Evolutionary conservation across 53 echinoderm and acorn worm genomes (phyloP).

Genomic region (Echinarachnius parma): DNA sequence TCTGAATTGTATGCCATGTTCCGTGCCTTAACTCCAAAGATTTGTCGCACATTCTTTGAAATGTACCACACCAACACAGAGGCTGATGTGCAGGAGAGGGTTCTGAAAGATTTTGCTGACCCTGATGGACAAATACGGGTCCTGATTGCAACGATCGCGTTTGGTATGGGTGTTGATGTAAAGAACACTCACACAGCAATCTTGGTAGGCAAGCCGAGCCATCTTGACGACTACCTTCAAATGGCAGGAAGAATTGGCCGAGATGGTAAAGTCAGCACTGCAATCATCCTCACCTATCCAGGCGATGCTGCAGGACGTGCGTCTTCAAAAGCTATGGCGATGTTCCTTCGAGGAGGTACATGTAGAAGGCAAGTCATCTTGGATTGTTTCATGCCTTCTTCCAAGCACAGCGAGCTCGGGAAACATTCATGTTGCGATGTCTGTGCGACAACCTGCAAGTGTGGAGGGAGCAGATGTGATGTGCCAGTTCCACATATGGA

Average conservation of each 20-base stretch:
- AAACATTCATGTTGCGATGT: slow-evolving; percentile 24
- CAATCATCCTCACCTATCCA: slow-evolving; percentile 28
- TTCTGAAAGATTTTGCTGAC: slow-evolving; percentile 13
- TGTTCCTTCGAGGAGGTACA: slow-evolving; percentile 21
- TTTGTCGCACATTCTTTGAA: slow-evolving; percentile 2
- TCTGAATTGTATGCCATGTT: slow-evolving; percentile 12
- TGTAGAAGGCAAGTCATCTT: slow-evolving; percentile 18
- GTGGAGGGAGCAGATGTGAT: slow-evolving; percentile 4
- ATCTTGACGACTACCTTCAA: slow-evolving; percentile 54
- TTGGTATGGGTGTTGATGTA: slow-evolving; percentile 53
- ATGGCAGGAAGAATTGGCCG: slow-evolving; percentile 52
- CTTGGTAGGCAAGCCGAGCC: slow-evolving; percentile 27
- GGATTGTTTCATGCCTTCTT: slow-evolving; percentile 1
- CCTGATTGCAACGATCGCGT: slow-evolving; percentile 39
- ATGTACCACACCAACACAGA: slow-evolving; percentile 63
- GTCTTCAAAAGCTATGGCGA: slow-evolving; percentile 4
- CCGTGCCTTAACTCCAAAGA: not conserved
- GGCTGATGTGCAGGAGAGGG: slow-evolving; percentile 30
- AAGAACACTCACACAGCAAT: slow-evolving; percentile 19
- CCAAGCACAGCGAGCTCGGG: not conserved
- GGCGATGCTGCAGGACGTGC: slow-evolving; percentile 17
- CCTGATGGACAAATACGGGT: slow-evolving; percentile 29
- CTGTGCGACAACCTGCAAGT: slow-evolving; percentile 26
- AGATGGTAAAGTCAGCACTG: slow-evolving; percentile 43
- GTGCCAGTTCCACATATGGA: not conserved